Evolutionary conservation across 2,888 invertebrate genomes (phyloP).

Genomic region (Steromphala cineraria): DNA sequence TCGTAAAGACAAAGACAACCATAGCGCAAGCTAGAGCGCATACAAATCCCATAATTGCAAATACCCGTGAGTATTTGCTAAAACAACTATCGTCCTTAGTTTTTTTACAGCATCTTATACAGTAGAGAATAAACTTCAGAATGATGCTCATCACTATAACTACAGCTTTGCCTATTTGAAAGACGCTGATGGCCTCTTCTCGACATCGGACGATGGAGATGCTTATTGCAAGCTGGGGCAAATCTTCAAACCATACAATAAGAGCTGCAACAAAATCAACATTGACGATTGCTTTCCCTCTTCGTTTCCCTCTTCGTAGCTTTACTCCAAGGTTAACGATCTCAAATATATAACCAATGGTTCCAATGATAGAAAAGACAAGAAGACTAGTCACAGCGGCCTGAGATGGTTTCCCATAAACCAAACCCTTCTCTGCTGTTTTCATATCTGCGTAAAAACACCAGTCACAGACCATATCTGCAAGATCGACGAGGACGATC

Average conservation of each 20-base stretch:
- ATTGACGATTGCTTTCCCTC: constrained; percentile 35
- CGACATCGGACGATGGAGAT: constrained; percentile 47
- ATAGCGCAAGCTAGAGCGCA: constrained; percentile 46
- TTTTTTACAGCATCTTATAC: constrained; percentile 41
- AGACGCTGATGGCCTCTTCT: constrained; percentile 50
- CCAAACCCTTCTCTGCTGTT: constrained; percentile 40
- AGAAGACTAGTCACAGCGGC: constrained; percentile 30
- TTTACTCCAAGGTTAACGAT: constrained; percentile 30
- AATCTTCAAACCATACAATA: constrained; percentile 45
- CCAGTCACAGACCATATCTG: constrained; percentile 47
- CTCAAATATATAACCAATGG: constrained; percentile 40
- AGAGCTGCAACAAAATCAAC: constrained; percentile 40
- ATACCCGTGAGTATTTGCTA: constrained; percentile 47
- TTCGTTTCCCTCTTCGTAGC: constrained; percentile 20
- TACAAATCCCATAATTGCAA: constrained; percentile 52
- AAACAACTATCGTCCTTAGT: neutral
- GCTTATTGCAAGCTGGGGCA: constrained; percentile 41
- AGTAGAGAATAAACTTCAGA: constrained; percentile 44
- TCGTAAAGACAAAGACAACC: constrained; percentile 54
- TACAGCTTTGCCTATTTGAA: constrained; percentile 47
- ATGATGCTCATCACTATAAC: constrained; percentile 46
- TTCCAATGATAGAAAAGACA: constrained; percentile 42
- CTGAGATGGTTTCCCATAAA: constrained; percentile 44
- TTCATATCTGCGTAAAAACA: constrained; percentile 44
- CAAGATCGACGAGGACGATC: constrained; percentile 40